Conservation (phyloP, 30 jellyfish, hydroid and myxozoan species). For the Pelagia noctiluca region DNA sequence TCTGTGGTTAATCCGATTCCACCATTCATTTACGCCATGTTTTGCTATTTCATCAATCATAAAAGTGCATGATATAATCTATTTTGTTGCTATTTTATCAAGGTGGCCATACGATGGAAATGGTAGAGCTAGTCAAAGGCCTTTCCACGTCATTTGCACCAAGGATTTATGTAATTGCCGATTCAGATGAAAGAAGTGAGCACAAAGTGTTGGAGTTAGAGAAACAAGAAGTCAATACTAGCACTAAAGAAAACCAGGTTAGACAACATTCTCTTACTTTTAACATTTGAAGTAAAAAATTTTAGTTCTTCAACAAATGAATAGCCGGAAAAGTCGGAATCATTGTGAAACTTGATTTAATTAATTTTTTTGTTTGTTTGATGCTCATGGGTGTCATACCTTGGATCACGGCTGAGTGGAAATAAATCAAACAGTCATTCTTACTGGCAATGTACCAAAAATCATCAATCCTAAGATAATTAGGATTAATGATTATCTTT, state of each 20-base stretch:
- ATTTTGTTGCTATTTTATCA: not conserved
- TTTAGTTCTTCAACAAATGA: too few relatives aligned
- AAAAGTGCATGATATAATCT: not conserved
- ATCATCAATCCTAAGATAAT: too few relatives aligned
- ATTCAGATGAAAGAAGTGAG: slow-evolving; percentile 70
- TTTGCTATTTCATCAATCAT: not conserved
- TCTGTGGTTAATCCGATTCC: not conserved
- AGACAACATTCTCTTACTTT: too few relatives aligned
- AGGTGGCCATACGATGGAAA: slow-evolving; percentile 99
- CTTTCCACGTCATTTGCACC: slow-evolving; percentile 68
- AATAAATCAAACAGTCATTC: too few relatives aligned
- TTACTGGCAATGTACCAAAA: too few relatives aligned
- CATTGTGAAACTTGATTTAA: too few relatives aligned
- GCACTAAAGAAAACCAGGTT: slow-evolving; percentile 21
- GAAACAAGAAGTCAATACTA: not conserved
- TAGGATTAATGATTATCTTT: too few relatives aligned
- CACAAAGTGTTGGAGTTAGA: slow-evolving; percentile 71
- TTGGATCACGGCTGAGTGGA: too few relatives aligned
- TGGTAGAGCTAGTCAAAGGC: slow-evolving; percentile 66
- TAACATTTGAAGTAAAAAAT: not conserved
- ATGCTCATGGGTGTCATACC: too few relatives aligned
- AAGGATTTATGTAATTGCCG: slow-evolving; percentile 77
- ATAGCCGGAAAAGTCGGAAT: too few relatives aligned
- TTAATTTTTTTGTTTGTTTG: too few relatives aligned
- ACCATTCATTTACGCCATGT: not conserved